Evolutionary conservation across 1,140 invertebrate genomes (phyloP).

Genomic region (Drosophila repleta): DNA sequence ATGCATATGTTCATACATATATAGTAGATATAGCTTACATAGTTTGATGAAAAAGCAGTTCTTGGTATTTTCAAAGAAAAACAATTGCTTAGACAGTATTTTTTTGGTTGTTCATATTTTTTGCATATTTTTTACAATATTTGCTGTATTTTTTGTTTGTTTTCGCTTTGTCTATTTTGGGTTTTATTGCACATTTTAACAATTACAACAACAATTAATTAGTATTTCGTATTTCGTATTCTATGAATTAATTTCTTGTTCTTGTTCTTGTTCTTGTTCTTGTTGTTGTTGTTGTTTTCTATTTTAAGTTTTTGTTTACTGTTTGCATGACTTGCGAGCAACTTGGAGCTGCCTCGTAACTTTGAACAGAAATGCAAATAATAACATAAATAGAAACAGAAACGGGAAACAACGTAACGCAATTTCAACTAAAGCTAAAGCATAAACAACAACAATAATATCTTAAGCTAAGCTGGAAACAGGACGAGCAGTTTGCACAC

Average conservation of each 20-base stretch:
- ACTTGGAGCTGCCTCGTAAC: slow-evolving; percentile 62
- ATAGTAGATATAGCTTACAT: slow-evolving; percentile 42
- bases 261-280: slow-evolving; percentile 6
- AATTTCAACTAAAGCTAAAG: slow-evolving; percentile 55
- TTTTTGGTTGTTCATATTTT: slow-evolving; percentile 7
- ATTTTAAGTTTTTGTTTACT: slow-evolving; percentile 5
- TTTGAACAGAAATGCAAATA: slow-evolving; percentile 56
- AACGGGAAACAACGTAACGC: slow-evolving; percentile 34
- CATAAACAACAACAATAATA: slow-evolving; percentile 61
- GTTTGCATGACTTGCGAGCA: slow-evolving; percentile 32
- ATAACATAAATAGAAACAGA: slow-evolving; percentile 32
- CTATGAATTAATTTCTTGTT: slow-evolving; percentile 14
- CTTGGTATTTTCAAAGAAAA: slow-evolving; percentile 11
- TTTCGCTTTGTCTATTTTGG: slow-evolving; percentile 5
- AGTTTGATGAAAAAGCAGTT: slow-evolving; percentile 64
- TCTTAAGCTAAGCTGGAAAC: slow-evolving; percentile 53
- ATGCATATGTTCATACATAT: neutral
- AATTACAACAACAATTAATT: slow-evolving; percentile 13
- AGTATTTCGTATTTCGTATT: neutral
- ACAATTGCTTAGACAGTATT: slow-evolving; percentile 20
- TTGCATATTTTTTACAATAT: slow-evolving; percentile 46
- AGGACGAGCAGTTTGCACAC: slow-evolving; percentile 18
- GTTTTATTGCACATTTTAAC: slow-evolving; percentile 42
- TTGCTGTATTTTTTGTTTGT: neutral
- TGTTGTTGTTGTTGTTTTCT: slow-evolving; percentile 19